Base-by-base conservation (phyloP, 1,140 invertebrate species). In the Drosophila orosa region DNA sequence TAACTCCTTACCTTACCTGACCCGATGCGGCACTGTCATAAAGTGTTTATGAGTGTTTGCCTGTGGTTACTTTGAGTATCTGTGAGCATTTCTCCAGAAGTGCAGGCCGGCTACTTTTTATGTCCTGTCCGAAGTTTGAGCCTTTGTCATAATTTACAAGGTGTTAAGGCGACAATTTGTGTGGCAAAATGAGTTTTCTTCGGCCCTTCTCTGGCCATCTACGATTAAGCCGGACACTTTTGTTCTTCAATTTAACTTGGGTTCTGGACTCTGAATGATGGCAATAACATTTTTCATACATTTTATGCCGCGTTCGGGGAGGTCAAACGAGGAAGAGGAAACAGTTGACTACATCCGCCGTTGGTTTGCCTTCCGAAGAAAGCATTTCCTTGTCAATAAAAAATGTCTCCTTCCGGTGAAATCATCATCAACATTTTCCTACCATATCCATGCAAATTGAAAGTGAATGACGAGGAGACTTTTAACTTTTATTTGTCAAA, bases 111-210 rank as follows among this genome's bases (percentile, higher is more conserved):
- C 22, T 52, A 37, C 59, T 61, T 72, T 84, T 85, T 85, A 85
- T 86, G 68, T 62, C 63, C 63, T 66, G 58, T 52, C 71, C 77
- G 68, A 66, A 62, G 66, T 44, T 42, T 44, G 57, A 59, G 80
- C 59, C 84, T 61, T 59, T 74, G 66, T 72, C 82, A 86, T 86
- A 87, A 79, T 73, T 86, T 79, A 86, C 83, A 87, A 71, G 79
- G 82, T 87, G 82, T 83, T 87, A 87, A 76, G 72, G 75, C 84
- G 82, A 73, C 83, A 86, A 86, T 86, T 86, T 75, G 79, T 83
- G 82, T 75, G 81, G 61, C 80, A 76, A 48, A 75, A 80, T 80
- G 67, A 84, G 80, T 72, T 82, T 83, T 48, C 66, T 29, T 59
- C 33, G 24, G 48, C 33, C 29, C 59, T 66, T 66, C 56, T 31